A percentile compares a stretch with the other conserved stretches of the same genome.
These are phyloP conservation scores for Eulemur macaco DNA, from an alignment of 2,113 vertebrate species.

Conservation along the genomic window DNA sequence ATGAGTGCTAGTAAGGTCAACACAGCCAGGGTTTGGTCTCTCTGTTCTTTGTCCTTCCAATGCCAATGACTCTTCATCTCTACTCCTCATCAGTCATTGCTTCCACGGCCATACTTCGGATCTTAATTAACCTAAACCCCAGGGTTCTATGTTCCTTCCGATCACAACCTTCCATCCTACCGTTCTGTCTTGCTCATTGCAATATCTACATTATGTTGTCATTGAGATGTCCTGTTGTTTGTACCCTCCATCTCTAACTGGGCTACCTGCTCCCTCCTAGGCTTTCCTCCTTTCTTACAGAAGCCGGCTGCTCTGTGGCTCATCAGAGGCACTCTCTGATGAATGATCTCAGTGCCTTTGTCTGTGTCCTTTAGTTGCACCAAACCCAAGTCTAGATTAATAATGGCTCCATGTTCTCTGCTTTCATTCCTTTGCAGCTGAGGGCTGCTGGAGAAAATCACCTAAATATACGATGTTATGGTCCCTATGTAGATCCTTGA, in stretches of 20 bases:
- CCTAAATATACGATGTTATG: background rate
- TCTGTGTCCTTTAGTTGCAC: background rate
- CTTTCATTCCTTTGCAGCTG: background rate
- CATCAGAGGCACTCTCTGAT: background rate
- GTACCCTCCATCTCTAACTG: background rate
- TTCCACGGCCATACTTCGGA: background rate
- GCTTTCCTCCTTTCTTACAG: background rate
- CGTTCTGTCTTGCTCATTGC: background rate
- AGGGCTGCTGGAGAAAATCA: background rate
- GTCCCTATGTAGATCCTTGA: background rate
- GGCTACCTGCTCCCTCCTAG: no score
- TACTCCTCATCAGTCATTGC: background rate
- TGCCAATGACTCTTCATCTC: background rate
- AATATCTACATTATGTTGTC: background rate
- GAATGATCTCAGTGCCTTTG: background rate
- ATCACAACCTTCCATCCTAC: background rate
- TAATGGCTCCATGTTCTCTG: background rate
- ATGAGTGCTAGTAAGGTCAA: background rate
- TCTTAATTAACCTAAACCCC: background rate
- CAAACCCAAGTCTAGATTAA: background rate
- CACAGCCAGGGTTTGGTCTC: background rate
- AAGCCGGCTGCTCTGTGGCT: background rate
- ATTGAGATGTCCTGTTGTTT: background rate
- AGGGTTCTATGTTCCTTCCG: background rate
- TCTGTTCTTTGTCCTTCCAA: background rate